Conservation (phyloP, 2,888 invertebrate genomes). For the Tenthredo mesomela region DNA sequence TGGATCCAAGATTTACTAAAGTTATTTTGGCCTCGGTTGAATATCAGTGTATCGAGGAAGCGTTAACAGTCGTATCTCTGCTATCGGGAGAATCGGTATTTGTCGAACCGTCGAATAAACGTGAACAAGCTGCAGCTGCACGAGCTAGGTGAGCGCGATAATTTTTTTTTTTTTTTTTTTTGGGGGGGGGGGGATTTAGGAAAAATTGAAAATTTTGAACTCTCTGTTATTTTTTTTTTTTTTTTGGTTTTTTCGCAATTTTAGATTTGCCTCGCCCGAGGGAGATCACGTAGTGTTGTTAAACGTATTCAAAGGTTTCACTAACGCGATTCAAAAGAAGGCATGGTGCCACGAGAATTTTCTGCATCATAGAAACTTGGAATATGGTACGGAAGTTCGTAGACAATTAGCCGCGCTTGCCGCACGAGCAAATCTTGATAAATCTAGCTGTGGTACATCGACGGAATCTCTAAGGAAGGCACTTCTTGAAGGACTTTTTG, state of each 20-base stretch:
- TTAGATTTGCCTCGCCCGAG: conserved; percentile 90
- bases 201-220: background rate
- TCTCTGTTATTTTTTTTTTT: background rate
- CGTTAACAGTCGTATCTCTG: conserved; percentile 91
- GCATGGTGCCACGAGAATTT: conserved; percentile 95
- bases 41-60: conserved; percentile 89
- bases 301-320: conserved; percentile 92
- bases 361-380: conserved; percentile 90
- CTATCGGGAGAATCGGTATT: conserved; percentile 94
- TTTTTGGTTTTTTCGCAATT: too few relatives aligned
- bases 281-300: conserved; percentile 96
- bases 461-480: conserved; percentile 83
- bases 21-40: conserved; percentile 88
- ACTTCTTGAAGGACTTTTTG: conserved; percentile 89
- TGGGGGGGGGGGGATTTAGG: too few relatives aligned
- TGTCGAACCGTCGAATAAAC: conserved; percentile 86
- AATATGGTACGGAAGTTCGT: conserved; percentile 89
- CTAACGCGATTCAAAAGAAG: conserved; percentile 85
- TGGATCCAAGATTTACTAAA: conserved; percentile 94
- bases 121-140: conserved; percentile 87
- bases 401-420: conserved; percentile 84
- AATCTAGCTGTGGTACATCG: conserved; percentile 70
- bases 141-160: conserved; percentile 78
- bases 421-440: conserved; percentile 73
- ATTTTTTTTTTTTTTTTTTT: background rate